Conservation (phyloP, 2,888 invertebrate species). For the Mesorhabditis belari region DNA sequence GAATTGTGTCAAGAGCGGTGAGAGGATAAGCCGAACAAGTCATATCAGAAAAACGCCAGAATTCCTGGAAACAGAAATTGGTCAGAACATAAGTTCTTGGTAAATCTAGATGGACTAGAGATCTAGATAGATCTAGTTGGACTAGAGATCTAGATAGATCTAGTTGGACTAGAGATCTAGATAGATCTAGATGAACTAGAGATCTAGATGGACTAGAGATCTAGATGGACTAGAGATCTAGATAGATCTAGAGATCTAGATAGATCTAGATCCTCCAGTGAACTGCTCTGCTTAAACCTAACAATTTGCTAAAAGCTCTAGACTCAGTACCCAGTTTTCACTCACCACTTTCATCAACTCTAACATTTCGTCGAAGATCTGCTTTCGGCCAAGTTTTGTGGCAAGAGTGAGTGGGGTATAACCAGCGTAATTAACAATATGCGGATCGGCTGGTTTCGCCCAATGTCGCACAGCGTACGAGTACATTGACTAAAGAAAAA, state of each 20-base stretch:
- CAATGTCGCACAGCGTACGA: constrained; percentile 93
- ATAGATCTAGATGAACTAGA: neutral
- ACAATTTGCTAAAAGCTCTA: neutral
- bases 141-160: neutral
- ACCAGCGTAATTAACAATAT: constrained; percentile 78
- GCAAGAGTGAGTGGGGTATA: constrained; percentile 91
- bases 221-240: no score
- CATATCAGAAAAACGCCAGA: constrained; percentile 97
- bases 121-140: neutral
- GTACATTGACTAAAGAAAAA: constrained; percentile 60
- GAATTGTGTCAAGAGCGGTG: constrained; percentile 86
- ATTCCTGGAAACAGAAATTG: constrained; percentile 81
- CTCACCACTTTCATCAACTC: constrained; percentile 66
- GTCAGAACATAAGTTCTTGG: no score
- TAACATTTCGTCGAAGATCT: constrained; percentile 94
- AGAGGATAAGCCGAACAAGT: constrained; percentile 95
- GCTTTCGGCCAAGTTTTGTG: constrained; percentile 87
- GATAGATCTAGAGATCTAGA: no score
- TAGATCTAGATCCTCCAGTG: no score
- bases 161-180: neutral
- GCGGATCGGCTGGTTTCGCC: constrained; percentile 81
- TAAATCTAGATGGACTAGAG: no score
- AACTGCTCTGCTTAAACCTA: no score
- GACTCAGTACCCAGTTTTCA: constrained; percentile 1
- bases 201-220: no score